These are phyloP conservation scores for Atrina japonica DNA, from an alignment of 2,888 invertebrate species.

Conservation along the genomic window DNA sequence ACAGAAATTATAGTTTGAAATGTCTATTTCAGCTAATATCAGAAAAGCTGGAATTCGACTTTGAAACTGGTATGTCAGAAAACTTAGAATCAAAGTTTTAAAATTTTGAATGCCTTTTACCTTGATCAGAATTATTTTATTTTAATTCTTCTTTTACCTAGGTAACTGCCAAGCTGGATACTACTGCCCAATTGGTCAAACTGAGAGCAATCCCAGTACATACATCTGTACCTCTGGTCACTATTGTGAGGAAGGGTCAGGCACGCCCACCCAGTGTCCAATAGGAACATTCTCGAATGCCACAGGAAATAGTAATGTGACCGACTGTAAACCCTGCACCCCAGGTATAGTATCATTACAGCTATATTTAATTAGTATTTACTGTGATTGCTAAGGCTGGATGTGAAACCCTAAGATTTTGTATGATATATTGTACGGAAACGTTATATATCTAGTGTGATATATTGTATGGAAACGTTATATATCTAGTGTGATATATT, in stretches of 20 bases:
- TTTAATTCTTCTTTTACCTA: slow-evolving; percentile 38
- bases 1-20: no score
- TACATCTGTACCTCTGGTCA: slow-evolving; percentile 71
- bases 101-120: no score
- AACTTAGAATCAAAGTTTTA: no score
- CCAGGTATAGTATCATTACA: slow-evolving; percentile 65
- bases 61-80: no score
- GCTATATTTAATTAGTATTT: not conserved
- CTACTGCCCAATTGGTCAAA: slow-evolving; percentile 75
- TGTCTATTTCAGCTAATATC: no score
- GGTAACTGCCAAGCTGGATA: slow-evolving; percentile 74
- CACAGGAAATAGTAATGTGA: slow-evolving; percentile 69
- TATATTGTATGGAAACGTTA: no score
- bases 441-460: no score
- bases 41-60: no score
- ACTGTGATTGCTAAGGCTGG: not conserved
- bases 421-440: not conserved
- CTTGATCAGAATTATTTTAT: no score
- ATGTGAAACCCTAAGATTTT: not conserved
- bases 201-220: slow-evolving; percentile 57
- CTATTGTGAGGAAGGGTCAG: slow-evolving; percentile 73
- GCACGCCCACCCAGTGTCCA: slow-evolving; percentile 68
- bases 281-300: slow-evolving; percentile 76
- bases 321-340: slow-evolving; percentile 76
- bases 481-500: no score